A percentile compares a stretch with the other conserved stretches of the same genome.
Conservation (phyloP, 2,113 vertebrate species). For the Labeo catla region DNA sequence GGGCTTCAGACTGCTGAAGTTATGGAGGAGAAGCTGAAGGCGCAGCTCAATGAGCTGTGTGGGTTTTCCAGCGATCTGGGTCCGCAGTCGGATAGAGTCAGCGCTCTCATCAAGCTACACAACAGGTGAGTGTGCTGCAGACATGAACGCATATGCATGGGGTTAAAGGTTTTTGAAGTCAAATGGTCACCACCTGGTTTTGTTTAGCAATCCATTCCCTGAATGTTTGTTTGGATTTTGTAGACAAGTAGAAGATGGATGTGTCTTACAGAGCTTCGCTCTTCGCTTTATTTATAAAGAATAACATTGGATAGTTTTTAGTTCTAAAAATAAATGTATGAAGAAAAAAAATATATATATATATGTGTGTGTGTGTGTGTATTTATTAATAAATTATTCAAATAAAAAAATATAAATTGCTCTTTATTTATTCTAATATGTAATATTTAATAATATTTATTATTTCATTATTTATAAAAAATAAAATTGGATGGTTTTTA, state of each 20-base stretch:
- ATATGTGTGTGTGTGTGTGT: too few species aligned
- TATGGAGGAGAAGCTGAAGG: conserved; percentile 89
- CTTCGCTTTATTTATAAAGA: not conserved
- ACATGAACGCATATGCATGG: conserved; percentile 3
- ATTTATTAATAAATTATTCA: too few species aligned
- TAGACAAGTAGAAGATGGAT: not conserved
- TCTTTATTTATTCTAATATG: too few species aligned
- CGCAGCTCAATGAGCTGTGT: conserved; percentile 91
- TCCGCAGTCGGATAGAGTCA: conserved; percentile 87
- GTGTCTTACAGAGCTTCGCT: not conserved
- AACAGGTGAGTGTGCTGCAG: conserved; percentile 82
- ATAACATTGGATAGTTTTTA: not conserved
- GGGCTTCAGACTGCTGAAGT: conserved; percentile 85
- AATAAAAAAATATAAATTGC: too few species aligned
- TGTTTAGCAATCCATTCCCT: not conserved
- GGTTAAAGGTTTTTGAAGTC: conserved; percentile 24
- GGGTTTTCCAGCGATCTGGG: conserved; percentile 90
- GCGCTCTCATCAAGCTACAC: conserved; percentile 91
- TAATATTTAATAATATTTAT: too few species aligned
- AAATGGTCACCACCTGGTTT: not conserved
- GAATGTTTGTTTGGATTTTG: not conserved
- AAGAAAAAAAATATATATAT: not conserved
- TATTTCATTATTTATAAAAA: too few species aligned
- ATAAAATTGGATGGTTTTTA: too few species aligned
- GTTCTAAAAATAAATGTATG: not conserved